These are phyloP conservation scores for Anoplolepis gracilipes DNA, from an alignment of 1,140 invertebrate genomes.

Conservation along the genomic window DNA sequence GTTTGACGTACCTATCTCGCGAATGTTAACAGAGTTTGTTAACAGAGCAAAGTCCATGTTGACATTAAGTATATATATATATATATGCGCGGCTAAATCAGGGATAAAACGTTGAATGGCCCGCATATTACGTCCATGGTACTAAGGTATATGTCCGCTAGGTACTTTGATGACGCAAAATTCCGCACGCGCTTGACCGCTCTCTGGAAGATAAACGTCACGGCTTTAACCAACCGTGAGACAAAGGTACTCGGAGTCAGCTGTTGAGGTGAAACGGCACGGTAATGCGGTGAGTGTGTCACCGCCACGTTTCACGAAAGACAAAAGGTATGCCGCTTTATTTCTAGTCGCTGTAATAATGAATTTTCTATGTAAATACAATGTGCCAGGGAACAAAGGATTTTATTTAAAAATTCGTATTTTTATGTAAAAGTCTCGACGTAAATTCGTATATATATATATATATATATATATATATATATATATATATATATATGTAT, in stretches of 20 bases:
- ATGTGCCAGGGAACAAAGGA: not conserved
- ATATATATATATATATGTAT: too few relatives aligned
- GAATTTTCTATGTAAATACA: not conserved
- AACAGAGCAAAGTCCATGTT: not conserved
- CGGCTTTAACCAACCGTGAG: not conserved
- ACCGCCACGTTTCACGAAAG: not conserved
- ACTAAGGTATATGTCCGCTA: not conserved
- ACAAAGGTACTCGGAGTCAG: not conserved
- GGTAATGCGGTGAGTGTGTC: not conserved
- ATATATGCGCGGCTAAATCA: slow-evolving; percentile 4
- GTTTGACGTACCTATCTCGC: not conserved
- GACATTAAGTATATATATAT: too few relatives aligned
- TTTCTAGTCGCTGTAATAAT: not conserved
- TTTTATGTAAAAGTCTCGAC: too few relatives aligned
- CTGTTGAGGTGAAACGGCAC: not conserved
- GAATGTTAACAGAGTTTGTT: not conserved
- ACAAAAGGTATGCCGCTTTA: not conserved
- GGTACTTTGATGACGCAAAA: slow-evolving; percentile 4
- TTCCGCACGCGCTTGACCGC: not conserved
- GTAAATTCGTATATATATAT: not conserved
- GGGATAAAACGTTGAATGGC: not conserved
- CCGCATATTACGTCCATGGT: not conserved
- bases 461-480: too few relatives aligned
- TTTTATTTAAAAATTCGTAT: not conserved
- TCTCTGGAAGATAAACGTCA: not conserved